phyloP scores from a whole-genome alignment of 2,888 invertebrate species.

The Carpatolechia fugitivella region DNA sequence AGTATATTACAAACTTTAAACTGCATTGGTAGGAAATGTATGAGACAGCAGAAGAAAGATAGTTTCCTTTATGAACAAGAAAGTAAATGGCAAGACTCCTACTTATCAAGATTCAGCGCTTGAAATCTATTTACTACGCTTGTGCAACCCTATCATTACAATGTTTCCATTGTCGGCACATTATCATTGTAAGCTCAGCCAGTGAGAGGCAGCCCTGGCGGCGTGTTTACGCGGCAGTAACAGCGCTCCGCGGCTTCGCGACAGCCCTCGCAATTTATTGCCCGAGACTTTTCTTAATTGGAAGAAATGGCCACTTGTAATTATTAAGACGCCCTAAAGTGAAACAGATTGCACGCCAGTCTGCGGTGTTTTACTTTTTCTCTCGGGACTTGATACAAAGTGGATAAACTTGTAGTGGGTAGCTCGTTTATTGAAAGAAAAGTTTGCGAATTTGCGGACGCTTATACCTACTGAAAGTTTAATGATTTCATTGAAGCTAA shows the following conservation, averaged over 20 bases:
- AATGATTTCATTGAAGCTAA: background rate
- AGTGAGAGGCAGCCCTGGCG: conserved; percentile 54
- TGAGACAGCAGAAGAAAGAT: too few relatives aligned
- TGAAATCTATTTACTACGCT: conserved; percentile 26
- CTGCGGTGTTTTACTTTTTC: conserved; percentile 53
- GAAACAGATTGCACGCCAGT: conserved; percentile 76
- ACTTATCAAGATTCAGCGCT: background rate
- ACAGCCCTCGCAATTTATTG: conserved; percentile 76
- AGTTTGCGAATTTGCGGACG: conserved; percentile 5
- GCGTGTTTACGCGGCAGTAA: conserved; percentile 67
- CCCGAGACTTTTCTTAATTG: conserved; percentile 78
- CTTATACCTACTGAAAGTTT: background rate
- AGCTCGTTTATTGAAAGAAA: conserved; percentile 19
- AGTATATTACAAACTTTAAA: too few relatives aligned
- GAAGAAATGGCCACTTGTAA: conserved; percentile 79
- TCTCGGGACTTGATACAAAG: conserved; percentile 46
- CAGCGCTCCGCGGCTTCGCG: conserved; percentile 53
- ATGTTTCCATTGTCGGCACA: conserved; percentile 27
- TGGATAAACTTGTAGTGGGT: conserved; percentile 21
- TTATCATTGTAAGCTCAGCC: background rate
- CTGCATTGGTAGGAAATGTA: too few relatives aligned
- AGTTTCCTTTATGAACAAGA: too few relatives aligned
- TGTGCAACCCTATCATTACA: conserved; percentile 10
- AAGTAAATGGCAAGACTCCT: too few relatives aligned
- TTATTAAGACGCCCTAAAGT: conserved; percentile 79